Percentiles rank a stretch among this genome's conserved stretches.
These are phyloP conservation scores for Lasiurus cinereus DNA, from an alignment of 2,113 vertebrate genomes.

Conservation along the genomic window DNA sequence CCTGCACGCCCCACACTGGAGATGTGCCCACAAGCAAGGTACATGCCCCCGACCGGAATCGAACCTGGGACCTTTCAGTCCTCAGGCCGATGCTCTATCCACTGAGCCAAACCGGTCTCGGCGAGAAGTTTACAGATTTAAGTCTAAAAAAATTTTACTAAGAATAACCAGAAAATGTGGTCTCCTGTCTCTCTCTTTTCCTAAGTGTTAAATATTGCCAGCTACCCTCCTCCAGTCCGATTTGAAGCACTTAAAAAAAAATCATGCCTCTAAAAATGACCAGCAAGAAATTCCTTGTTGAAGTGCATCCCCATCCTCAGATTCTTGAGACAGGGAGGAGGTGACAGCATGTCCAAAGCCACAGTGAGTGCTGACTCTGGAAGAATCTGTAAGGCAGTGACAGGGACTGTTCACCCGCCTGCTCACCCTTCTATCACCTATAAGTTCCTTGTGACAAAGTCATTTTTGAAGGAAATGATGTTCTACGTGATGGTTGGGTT, in stretches of 20 bases:
- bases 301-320: background rate
- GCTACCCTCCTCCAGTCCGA: background rate
- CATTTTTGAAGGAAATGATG: background rate
- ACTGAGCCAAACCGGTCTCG: too few species aligned
- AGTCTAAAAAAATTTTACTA: background rate
- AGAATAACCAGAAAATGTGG: background rate
- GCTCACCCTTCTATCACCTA: accelerated
- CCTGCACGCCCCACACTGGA: too few species aligned
- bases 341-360: background rate
- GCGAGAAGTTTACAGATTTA: background rate
- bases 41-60: too few species aligned
- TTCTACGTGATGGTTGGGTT: accelerated
- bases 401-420: accelerated
- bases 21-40: too few species aligned
- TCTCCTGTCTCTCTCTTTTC: background rate
- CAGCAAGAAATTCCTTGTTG: background rate
- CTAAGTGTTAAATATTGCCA: background rate
- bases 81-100: too few species aligned
- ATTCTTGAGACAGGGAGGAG: background rate
- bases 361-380: accelerated
- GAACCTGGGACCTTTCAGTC: too few species aligned
- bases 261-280: background rate
- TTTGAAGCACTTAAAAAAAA: background rate
- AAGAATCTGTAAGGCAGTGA: background rate
- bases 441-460: background rate